Conservation (phyloP, 2,113 vertebrate species). For the Rhinoderma darwinii region DNA sequence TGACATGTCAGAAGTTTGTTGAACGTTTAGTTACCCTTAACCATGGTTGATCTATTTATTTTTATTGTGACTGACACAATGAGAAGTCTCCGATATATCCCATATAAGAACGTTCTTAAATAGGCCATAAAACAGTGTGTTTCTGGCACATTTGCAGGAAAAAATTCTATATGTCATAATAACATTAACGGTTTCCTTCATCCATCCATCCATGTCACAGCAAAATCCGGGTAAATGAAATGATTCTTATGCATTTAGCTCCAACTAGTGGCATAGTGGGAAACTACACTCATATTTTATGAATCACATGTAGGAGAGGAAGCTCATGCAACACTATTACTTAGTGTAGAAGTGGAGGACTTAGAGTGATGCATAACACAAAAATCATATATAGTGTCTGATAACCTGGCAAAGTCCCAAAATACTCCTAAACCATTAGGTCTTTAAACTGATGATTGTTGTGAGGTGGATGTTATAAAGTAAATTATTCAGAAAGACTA, state of each 20-base stretch:
- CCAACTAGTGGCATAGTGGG: background rate
- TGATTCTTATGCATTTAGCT: background rate
- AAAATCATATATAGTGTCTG: too few relatives aligned
- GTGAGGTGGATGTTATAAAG: background rate
- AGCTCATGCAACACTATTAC: too few relatives aligned
- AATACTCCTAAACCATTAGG: background rate
- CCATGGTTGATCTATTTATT: too few relatives aligned
- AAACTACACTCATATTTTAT: background rate
- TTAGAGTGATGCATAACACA: too few relatives aligned
- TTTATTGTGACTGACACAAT: too few relatives aligned
- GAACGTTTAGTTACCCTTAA: too few relatives aligned
- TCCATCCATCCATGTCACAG: background rate
- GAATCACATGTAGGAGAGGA: background rate
- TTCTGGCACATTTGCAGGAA: background rate
- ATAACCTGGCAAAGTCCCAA: too few relatives aligned
- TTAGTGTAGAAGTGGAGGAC: too few relatives aligned
- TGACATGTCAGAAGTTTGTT: too few relatives aligned
- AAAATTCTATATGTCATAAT: background rate
- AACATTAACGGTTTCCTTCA: background rate
- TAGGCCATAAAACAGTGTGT: background rate
- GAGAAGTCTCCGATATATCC: background rate
- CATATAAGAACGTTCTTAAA: background rate
- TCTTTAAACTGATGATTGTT: background rate
- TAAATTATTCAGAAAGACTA: too few relatives aligned
- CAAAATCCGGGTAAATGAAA: background rate